phyloP scores from a whole-genome alignment of 2,113 vertebrate species.

The Forbesichthys agassizii region DNA sequence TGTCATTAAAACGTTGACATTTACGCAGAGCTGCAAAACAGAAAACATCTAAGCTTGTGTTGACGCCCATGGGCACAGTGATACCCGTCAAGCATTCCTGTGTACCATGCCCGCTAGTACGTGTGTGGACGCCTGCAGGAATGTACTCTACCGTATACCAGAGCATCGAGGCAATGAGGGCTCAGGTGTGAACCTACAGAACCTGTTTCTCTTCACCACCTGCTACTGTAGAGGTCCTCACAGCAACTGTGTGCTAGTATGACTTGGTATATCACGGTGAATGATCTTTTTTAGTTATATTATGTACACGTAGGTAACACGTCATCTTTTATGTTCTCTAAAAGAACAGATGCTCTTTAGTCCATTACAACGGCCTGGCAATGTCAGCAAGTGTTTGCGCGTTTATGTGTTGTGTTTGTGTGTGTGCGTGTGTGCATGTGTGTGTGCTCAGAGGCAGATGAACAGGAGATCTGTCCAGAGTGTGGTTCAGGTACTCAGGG shows the following conservation, averaged over 20 bases:
- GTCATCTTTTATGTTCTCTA: neutral
- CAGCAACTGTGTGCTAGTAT: neutral
- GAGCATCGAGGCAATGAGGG: neutral
- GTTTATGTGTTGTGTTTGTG: neutral
- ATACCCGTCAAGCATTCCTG: too few species aligned
- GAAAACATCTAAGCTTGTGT: too few species aligned
- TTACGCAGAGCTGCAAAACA: neutral
- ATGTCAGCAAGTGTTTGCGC: neutral
- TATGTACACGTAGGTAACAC: too few species aligned
- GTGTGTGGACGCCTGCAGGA: too few species aligned
- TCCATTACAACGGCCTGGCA: neutral
- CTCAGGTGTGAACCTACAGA: neutral
- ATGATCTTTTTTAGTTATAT: too few species aligned
- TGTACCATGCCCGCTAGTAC: too few species aligned
- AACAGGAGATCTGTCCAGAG: too few species aligned
- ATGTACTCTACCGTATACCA: too few species aligned
- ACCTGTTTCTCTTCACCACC: neutral
- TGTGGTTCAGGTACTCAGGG: too few species aligned
- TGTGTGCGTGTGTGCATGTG: neutral
- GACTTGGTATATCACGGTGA: too few species aligned
- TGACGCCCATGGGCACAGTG: too few species aligned
- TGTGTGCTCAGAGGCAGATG: neutral
- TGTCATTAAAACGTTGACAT: neutral
- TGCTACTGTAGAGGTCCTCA: conserved; percentile 5
- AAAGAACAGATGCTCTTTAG: neutral